Base-by-base conservation (phyloP, 1,140 invertebrate species). In the Brachystomella parvula region DNA sequence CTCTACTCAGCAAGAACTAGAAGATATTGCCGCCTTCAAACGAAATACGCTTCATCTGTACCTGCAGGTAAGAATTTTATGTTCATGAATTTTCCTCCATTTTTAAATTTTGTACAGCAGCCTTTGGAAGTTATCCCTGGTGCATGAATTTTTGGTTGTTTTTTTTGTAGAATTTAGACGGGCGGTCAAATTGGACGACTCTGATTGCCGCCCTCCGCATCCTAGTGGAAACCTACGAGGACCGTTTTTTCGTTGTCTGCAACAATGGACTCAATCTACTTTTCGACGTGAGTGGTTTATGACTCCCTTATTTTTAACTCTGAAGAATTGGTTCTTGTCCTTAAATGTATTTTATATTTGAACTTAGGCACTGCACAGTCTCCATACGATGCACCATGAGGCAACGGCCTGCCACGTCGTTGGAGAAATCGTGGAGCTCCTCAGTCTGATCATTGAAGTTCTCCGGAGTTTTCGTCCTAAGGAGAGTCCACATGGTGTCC, bases 331-430 rank as follows among this genome's bases (percentile, higher is more conserved):
- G 26, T 26, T 64, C 62, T 35, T 6, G 26, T 49, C 15, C n/a
- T 3, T 12, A 17, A n/a, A 6, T 63, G 6, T 6, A 28, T 21
- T n/a, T 49, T 9, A 17, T 6, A 49, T 39, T 17, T 64, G 53
- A 21, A 57, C 79, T 17, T 75, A 89, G 83, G 89, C 92, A 21
- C 85, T 95, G 74, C 88, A 90, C 77, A 93, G 90, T 68, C 79
- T 95, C 63, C 91, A 94, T 80, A 87, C 90, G 71, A 94, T 95
- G 88, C 90, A 94, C 75, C 91, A 95, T 74, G 92, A 96, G 78
- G 91, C 92, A 19, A 92, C 90, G 2, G 89, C 89, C 0, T 93
- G 90, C 75, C 89, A 91, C 76, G 84, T 93, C 19, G 86, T 87
- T 3, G 86, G 85, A 0, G 92, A 94, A 75, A 80, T 95, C 35